Base-by-base conservation (phyloP, 30 jellyfish, hydroid and myxozoan genomes). In the Aurelia sp. region DNA sequence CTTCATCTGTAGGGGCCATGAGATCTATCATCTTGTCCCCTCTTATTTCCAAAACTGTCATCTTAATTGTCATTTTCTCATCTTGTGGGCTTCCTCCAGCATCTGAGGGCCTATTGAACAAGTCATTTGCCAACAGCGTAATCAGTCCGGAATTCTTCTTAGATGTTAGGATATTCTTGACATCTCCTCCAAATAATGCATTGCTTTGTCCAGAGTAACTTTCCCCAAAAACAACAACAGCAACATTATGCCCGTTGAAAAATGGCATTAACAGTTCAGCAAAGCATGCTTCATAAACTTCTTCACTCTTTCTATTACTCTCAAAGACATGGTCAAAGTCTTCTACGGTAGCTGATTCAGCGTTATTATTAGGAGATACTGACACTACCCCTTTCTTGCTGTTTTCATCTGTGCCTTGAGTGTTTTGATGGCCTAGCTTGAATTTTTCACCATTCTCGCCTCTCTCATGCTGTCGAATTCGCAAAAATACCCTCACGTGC, bases 371-470 rank as follows among this genome's bases (percentile, higher is more conserved):
- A 21, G 79, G 67, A 11, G 72, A 33, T 0, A 70, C 58, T 7
- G 90, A 69, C 55, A 44, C 55, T 44, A 44, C 71, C 33, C 66
- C 27, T 65, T 11, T 16, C 67, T 19, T 77, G 51, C 59, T 65
- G 65, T 59, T 52, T 58, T 6, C 51, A 6, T 33, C 53, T 61
- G 64, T 18, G 33, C 6, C 69, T 18, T n/a, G 33, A 21, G 31
- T 18, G 13, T 6, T 18, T n/a, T 7, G 67, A 16, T 6, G 30
- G 48, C n/a, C 79, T 13, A 84, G 76, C 59, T 84, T 84, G 50
- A 84, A 20, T n/a, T 84, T 84, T 31, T 84, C 93, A 16, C 93
- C 86, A 44, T 48, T 44, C 51, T 84, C 87, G 20, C 93, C 93
- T 50, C 72, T 69, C 2, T 58, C 48, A 37, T 59, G 73, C 62